Conservation (phyloP, 2,888 invertebrate species). For the Crioceris asparagi region DNA sequence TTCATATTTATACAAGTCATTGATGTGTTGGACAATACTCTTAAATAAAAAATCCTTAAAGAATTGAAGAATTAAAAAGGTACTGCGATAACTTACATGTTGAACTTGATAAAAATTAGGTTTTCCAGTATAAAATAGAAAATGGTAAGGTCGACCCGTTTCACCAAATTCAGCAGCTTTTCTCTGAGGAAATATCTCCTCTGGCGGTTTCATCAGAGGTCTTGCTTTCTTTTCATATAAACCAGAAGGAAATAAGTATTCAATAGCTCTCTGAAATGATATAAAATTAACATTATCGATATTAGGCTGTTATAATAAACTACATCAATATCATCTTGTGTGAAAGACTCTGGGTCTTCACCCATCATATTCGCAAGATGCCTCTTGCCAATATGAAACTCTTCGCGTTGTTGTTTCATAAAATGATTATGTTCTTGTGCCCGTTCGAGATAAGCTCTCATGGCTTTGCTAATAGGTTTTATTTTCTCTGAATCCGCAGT, state of each 20-base stretch:
- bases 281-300: not conserved
- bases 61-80: not conserved
- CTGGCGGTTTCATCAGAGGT: conserved; percentile 84
- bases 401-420: conserved; percentile 64
- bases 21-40: conserved; percentile 60
- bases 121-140: conserved; percentile 82
- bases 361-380: conserved; percentile 99
- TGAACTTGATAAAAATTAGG: conserved; percentile 77
- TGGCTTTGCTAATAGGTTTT: conserved; percentile 71
- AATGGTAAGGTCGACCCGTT: conserved; percentile 82
- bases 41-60: conserved; percentile 28
- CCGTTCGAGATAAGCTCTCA: conserved; percentile 79
- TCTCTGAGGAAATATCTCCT: conserved; percentile 69
- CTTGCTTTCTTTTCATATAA: conserved; percentile 74
- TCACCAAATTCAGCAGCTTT: conserved; percentile 87
- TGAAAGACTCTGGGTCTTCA: conserved; percentile 77
- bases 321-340: conserved; percentile 79
- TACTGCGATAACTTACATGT: conserved; percentile 50
- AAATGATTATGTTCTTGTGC: conserved; percentile 73
- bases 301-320: conserved; percentile 19
- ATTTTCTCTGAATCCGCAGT: no score
- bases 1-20: conserved; percentile 56
- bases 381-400: conserved; percentile 85
- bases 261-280: conserved; percentile 62
- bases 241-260: conserved; percentile 94